These are phyloP conservation scores for Pachycephala philippinensis DNA, from an alignment of 2,113 vertebrate species.

Conservation along the genomic window DNA sequence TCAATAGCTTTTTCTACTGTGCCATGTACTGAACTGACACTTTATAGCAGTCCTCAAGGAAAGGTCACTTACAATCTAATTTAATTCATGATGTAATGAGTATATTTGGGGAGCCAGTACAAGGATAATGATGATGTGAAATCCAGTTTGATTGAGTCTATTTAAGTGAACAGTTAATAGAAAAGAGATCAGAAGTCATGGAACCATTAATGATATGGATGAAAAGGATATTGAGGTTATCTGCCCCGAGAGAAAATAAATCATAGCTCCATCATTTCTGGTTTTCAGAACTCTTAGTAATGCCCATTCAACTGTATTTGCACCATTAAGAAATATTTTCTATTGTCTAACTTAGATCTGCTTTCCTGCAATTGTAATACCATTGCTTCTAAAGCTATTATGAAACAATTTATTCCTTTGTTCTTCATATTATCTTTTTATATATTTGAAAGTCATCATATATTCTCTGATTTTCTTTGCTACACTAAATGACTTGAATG, in stretches of 20 bases:
- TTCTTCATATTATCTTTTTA: background rate
- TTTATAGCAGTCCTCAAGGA: conserved; percentile 6
- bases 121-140: conserved; percentile 38
- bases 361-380: background rate
- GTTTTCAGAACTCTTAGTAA: background rate
- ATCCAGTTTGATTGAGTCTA: conserved; percentile 10
- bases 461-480: background rate
- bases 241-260: background rate
- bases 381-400: background rate
- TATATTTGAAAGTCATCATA: background rate
- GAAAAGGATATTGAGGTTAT: conserved; percentile 26
- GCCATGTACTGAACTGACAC: background rate
- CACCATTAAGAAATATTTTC: background rate
- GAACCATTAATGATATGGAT: conserved; percentile 4
- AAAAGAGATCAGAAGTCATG: conserved; percentile 24
- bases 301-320: background rate
- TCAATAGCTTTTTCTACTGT: background rate
- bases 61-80: conserved; percentile 40
- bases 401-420: background rate
- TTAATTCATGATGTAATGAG: conserved; percentile 43
- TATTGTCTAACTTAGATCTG: background rate
- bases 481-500: background rate
- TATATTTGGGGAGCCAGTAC: background rate
- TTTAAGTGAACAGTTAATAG: conserved; percentile 50
- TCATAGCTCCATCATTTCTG: background rate